phyloP scores from a whole-genome alignment of 2,888 invertebrate species.

The Buathra laborator region DNA sequence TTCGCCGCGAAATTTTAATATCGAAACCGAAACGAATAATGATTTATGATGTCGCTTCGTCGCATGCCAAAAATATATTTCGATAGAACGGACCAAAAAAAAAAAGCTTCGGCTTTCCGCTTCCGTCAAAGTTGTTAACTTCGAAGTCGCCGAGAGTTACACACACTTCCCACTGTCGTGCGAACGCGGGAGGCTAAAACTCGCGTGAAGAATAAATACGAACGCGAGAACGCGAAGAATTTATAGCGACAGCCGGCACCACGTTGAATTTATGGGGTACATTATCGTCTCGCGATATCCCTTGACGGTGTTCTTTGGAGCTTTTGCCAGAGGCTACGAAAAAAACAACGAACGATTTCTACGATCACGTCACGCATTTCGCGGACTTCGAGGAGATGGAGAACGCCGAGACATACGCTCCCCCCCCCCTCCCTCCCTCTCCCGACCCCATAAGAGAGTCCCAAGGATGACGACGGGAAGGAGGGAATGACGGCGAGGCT shows the following conservation, averaged over 20 bases:
- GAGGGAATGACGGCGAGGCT: neutral
- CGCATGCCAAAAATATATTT: neutral
- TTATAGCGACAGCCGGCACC: slow-evolving; percentile 61
- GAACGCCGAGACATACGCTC: no score
- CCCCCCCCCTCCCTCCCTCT: no score
- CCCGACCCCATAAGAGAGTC: no score
- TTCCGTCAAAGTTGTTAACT: slow-evolving; percentile 17
- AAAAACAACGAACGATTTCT: slow-evolving; percentile 30
- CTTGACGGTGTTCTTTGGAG: slow-evolving; percentile 6
- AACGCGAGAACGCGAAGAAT: slow-evolving; percentile 41
- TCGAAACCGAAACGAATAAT: neutral
- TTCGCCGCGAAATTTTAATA: neutral
- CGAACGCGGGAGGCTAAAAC: neutral
- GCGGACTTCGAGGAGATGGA: neutral
- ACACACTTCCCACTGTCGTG: neutral
- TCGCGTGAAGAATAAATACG: slow-evolving; percentile 16
- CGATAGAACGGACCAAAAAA: neutral
- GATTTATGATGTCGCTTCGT: slow-evolving; percentile 8
- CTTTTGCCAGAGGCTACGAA: slow-evolving; percentile 5
- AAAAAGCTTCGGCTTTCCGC: neutral
- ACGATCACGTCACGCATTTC: slow-evolving; percentile 18
- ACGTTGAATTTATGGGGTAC: slow-evolving; percentile 54
- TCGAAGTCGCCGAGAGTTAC: neutral
- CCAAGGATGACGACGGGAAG: neutral
- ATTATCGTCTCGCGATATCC: slow-evolving; percentile 53